phyloP scores from a whole-genome alignment of 2,888 invertebrate species.

The Polymixis lichenea region DNA sequence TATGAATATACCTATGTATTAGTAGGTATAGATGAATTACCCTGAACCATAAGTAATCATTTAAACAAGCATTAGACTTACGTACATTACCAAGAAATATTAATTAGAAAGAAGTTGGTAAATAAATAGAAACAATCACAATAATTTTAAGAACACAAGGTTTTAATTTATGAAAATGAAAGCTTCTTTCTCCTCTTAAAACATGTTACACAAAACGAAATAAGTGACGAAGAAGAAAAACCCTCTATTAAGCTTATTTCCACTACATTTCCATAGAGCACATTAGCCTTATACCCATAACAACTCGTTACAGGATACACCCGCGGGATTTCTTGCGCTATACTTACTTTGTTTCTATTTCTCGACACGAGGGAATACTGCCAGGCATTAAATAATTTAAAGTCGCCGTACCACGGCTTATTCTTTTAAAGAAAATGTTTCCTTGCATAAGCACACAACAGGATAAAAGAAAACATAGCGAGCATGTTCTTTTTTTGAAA shows the following conservation, averaged over 20 bases:
- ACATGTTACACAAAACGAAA: background rate
- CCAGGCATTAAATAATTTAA: slow-evolving; percentile 51
- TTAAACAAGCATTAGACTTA: no score
- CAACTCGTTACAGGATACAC: slow-evolving; percentile 50
- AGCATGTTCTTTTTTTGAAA: slow-evolving; percentile 23
- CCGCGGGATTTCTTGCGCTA: slow-evolving; percentile 46
- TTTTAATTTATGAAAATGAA: background rate
- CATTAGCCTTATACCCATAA: slow-evolving; percentile 45
- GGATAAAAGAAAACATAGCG: slow-evolving; percentile 13
- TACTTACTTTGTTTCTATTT: slow-evolving; percentile 42
- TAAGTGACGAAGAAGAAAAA: background rate
- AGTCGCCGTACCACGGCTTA: background rate
- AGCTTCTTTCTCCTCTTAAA: background rate
- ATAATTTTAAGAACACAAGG: background rate
- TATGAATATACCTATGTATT: no score
- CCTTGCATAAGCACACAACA: slow-evolving; percentile 25
- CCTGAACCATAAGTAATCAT: no score
- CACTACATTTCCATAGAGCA: slow-evolving; percentile 48
- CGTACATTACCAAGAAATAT: no score
- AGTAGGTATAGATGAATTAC: no score
- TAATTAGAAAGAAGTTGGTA: no score
- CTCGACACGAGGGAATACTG: slow-evolving; percentile 34
- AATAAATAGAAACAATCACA: no score
- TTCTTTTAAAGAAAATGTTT: slow-evolving; percentile 38
- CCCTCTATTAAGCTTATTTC: slow-evolving; percentile 34